These are phyloP conservation scores for Xestobium rufovillosum DNA, from an alignment of 2,888 invertebrate species.

Conservation along the genomic window DNA sequence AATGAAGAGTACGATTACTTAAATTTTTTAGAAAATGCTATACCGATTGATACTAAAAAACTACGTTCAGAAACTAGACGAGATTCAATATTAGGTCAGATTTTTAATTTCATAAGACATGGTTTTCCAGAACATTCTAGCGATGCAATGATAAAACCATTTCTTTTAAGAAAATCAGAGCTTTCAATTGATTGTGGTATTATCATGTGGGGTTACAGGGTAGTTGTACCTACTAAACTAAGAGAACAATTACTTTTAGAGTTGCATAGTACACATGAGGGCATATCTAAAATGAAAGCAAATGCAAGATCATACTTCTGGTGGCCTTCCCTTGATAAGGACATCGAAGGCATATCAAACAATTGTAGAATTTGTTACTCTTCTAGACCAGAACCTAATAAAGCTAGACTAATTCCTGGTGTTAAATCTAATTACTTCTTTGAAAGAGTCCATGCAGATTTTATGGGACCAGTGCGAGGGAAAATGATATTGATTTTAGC, in stretches of 20 bases:
- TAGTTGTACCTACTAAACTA: constrained; percentile 14
- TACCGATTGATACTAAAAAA: constrained; percentile 2
- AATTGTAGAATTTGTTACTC: constrained; percentile 8
- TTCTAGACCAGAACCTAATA: constrained; percentile 5
- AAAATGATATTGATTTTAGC: constrained; percentile 10
- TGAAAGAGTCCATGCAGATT: constrained; percentile 11
- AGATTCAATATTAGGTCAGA: constrained; percentile 8
- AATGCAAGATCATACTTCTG: constrained; percentile 7
- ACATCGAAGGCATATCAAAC: constrained; percentile 9
- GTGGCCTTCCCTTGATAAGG: constrained; percentile 12
- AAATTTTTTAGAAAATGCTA: constrained; percentile 6
- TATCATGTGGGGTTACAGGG: constrained; percentile 15
- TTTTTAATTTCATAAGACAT: constrained; percentile 5
- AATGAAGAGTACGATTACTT: constrained; percentile 8
- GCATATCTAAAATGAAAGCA: neutral
- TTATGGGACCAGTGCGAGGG: constrained; percentile 8
- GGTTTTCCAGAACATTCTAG: constrained; percentile 6
- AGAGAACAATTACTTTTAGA: neutral
- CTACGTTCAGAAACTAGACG: too few relatives aligned
- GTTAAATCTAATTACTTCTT: neutral
- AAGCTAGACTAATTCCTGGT: neutral
- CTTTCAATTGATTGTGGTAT: constrained; percentile 9
- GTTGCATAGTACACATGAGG: neutral
- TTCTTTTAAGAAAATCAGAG: constrained; percentile 3
- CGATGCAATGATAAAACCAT: constrained; percentile 5